These are phyloP conservation scores for Galaxea fascicularis DNA, from an alignment of 92 coral and sea anemone species.

Conservation along the genomic window DNA sequence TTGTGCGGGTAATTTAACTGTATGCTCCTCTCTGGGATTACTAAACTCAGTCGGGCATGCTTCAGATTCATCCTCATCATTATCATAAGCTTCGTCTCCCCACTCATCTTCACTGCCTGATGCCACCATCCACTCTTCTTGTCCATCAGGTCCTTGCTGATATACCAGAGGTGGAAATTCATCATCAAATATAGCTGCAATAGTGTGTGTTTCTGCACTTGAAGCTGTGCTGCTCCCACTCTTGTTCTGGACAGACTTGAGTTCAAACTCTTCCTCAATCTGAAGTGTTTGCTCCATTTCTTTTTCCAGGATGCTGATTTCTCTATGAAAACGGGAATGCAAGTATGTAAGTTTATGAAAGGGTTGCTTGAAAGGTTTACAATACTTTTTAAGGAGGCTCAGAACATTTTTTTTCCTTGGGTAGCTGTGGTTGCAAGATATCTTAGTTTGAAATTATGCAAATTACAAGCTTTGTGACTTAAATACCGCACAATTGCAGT, in stretches of 20 bases:
- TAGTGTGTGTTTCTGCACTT: not conserved
- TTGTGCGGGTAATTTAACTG: not conserved
- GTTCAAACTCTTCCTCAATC: slow-evolving; percentile 8
- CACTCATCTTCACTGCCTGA: slow-evolving; percentile 8
- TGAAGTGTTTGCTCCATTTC: slow-evolving; percentile 39
- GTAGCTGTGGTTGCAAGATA: too few relatives aligned
- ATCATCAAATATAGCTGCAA: not conserved
- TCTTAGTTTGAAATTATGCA: too few relatives aligned
- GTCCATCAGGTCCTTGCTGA: not conserved
- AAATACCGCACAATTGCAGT: too few relatives aligned
- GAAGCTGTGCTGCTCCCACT: not conserved
- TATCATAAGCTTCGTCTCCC: not conserved
- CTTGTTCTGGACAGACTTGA: not conserved
- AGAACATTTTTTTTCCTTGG: too few relatives aligned
- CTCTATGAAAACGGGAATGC: not conserved
- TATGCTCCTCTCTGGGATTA: not conserved
- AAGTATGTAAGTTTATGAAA: not conserved
- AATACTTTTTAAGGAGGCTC: too few relatives aligned
- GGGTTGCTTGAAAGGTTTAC: too few relatives aligned
- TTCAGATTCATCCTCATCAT: not conserved
- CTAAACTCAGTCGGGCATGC: not conserved
- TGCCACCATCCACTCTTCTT: slow-evolving; percentile 13
- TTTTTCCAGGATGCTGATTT: slow-evolving; percentile 41
- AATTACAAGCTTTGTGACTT: too few relatives aligned
- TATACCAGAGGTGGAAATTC: slow-evolving; percentile 5